phyloP scores from a whole-genome alignment of 2,888 invertebrate genomes.

The Sinopyrophorus schimmeli region DNA sequence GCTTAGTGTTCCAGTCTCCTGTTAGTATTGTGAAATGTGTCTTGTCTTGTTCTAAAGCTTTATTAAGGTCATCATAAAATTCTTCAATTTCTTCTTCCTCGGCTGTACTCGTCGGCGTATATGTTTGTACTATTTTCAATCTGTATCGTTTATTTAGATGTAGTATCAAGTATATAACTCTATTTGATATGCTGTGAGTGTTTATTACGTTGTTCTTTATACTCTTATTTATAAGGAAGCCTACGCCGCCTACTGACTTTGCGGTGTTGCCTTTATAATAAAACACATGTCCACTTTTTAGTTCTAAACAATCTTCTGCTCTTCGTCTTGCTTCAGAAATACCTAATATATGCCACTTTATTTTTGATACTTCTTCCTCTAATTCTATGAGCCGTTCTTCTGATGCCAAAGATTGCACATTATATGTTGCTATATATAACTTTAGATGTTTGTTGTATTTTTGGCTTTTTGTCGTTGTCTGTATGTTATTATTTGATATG shows the following conservation, averaged over 20 bases:
- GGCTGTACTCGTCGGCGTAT: too few species aligned
- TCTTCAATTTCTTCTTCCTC: too few species aligned
- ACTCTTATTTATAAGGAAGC: conserved; percentile 1
- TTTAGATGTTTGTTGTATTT: too few species aligned
- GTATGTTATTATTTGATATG: too few species aligned
- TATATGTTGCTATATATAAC: too few species aligned
- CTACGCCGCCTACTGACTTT: not conserved
- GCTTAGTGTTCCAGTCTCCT: not conserved
- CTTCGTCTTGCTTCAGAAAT: not conserved
- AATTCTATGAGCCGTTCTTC: too few species aligned
- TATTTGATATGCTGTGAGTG: too few species aligned
- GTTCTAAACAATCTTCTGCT: conserved; percentile 1
- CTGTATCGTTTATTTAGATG: not conserved
- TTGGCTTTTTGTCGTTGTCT: too few species aligned
- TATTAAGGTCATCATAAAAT: not conserved
- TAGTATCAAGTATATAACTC: too few species aligned
- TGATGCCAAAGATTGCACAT: too few species aligned
- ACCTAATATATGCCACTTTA: conserved; percentile 2
- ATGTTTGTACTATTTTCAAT: conserved; percentile 1
- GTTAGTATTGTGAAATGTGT: not conserved
- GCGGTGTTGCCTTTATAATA: not conserved
- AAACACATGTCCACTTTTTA: conserved; percentile 2
- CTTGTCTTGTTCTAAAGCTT: not conserved
- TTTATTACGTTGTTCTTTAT: not conserved
- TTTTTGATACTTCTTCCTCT: too few species aligned